Conservation (phyloP, 2,113 vertebrate species). For the Oophaga pumilio region DNA sequence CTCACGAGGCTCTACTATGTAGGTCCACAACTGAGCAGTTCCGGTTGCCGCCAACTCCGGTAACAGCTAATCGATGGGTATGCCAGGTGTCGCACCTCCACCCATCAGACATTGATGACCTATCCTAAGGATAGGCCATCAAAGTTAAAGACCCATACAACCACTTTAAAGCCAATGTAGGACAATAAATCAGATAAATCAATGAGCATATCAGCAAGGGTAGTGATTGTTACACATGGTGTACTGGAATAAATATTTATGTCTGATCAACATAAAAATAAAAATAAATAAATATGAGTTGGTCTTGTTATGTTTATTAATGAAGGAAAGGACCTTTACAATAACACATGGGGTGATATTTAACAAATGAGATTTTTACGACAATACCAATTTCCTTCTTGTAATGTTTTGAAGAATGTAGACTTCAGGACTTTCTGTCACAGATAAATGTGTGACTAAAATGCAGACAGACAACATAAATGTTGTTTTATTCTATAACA, state of each 20-base stretch:
- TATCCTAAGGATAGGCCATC: too few species aligned
- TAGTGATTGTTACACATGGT: background rate
- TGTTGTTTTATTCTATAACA: conserved; percentile 36
- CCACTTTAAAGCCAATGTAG: background rate
- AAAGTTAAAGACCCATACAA: too few species aligned
- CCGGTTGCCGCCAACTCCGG: too few species aligned
- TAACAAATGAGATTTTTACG: background rate
- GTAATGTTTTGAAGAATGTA: background rate
- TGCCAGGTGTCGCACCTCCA: too few species aligned
- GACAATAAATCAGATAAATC: background rate
- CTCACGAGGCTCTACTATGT: too few species aligned
- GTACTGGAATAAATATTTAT: background rate
- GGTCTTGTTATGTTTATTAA: background rate
- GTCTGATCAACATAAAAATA: too few species aligned
- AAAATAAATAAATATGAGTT: too few species aligned
- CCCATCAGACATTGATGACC: too few species aligned
- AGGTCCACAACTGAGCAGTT: too few species aligned
- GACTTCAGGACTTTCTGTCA: background rate
- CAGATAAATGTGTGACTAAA: background rate
- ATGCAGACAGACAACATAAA: conserved; percentile 27
- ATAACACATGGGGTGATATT: background rate
- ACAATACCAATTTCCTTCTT: background rate
- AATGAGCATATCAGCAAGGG: background rate
- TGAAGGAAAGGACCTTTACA: background rate
- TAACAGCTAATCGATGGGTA: too few species aligned